Percentiles rank a stretch among this genome's conserved stretches.
These are phyloP conservation scores for Proteles cristata DNA, from an alignment of 2,113 vertebrate species.

Conservation along the genomic window DNA sequence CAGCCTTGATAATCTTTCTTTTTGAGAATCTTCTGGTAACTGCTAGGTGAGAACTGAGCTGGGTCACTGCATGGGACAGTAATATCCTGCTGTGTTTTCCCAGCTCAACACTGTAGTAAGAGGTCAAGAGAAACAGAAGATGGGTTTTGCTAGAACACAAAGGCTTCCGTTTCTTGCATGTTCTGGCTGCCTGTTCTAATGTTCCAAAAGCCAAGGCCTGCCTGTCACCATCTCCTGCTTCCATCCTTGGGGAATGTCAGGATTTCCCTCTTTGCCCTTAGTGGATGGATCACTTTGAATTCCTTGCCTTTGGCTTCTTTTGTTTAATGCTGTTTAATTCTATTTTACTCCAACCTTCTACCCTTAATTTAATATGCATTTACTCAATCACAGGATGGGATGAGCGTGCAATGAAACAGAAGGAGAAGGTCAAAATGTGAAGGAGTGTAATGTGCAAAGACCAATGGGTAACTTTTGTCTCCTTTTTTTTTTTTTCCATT, in stretches of 20 bases:
- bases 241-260: neutral
- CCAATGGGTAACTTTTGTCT: neutral
- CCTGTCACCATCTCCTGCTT: neutral
- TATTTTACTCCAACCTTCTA: constrained; percentile 71
- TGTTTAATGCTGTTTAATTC: constrained; percentile 78
- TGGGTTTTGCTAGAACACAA: neutral
- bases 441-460: constrained; percentile 41
- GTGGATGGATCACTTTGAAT: constrained; percentile 51
- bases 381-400: constrained; percentile 71
- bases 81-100: neutral
- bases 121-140: neutral
- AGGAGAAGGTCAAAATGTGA: constrained; percentile 70
- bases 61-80: too few species aligned
- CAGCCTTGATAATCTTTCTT: neutral
- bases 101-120: neutral
- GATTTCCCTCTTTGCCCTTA: neutral
- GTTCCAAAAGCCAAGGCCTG: neutral
- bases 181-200: neutral
- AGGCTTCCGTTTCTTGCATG: neutral
- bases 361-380: constrained; percentile 79
- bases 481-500: constrained; percentile 36
- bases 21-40: neutral
- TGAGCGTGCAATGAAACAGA: constrained; percentile 50
- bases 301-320: constrained; percentile 71
- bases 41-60: neutral